Evolutionary conservation across 2,113 vertebrate species (phyloP), one percentile per base, ranked within the genome.

Genomic region (Mustela nigripes): DNA sequence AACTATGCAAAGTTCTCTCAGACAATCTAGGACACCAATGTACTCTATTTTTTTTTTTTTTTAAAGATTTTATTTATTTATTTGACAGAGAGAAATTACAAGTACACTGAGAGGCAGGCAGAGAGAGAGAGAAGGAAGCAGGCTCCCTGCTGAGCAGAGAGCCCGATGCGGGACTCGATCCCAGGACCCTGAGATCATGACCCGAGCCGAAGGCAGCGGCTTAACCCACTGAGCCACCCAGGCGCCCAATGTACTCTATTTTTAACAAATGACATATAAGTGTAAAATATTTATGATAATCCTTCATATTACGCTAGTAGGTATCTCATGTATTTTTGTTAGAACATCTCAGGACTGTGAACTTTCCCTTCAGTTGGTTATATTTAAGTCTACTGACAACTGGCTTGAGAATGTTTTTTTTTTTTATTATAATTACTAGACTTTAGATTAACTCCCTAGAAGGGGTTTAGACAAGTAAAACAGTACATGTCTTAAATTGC

Each of bases 31-130:
- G 78, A 74, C 48, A 78, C 74, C 36, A 21, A 3, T 60, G 26
- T 2, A 26, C 36, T 94, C 92, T 89, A 74, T 90, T 97, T 88
- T 89, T 69, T 97, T 88, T 89, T 69, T 97, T 88, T 89, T 69
- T n/a, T n/a, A n/a, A n/a, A n/a, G n/a, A n/a, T n/a, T n/a, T n/a
- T n/a, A n/a, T n/a, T n/a, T n/a, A n/a, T n/a, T n/a, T n/a, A n/a
- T n/a, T n/a, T n/a, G n/a, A n/a, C n/a, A n/a, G n/a, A n/a, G n/a
- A n/a, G n/a, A n/a, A n/a, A n/a, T n/a, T n/a, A n/a, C n/a, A n/a
- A n/a, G n/a, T n/a, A n/a, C n/a, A n/a, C n/a, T n/a, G n/a, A n/a
- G n/a, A n/a, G n/a, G n/a, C n/a, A n/a, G n/a, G n/a, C n/a, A n/a
- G n/a, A n/a, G n/a, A n/a, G n/a, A n/a, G n/a, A n/a, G n/a, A n/a